phyloP scores from a whole-genome alignment of 2,888 invertebrate genomes.

The Stenotaenia linearis region DNA sequence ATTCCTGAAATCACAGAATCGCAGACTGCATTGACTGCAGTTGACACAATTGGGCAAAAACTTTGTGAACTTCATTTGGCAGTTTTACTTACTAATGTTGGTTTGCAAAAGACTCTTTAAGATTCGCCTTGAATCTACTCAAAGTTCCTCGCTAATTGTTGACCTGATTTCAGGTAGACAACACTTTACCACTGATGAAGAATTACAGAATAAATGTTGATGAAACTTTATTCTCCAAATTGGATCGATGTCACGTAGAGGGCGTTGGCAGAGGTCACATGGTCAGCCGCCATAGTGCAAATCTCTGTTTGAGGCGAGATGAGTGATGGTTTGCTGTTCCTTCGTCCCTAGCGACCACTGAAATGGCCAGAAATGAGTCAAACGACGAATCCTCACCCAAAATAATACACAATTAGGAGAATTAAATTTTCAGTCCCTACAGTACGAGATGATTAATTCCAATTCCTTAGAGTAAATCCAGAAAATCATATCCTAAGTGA shows the following conservation, averaged over 20 bases:
- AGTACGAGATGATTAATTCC: not conserved
- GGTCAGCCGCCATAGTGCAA: slow-evolving; percentile 12
- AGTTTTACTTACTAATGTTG: too few species aligned
- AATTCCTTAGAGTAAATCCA: not conserved
- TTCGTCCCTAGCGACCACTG: not conserved
- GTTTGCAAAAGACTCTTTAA: too few species aligned
- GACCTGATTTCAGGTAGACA: not conserved
- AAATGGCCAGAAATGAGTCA: not conserved
- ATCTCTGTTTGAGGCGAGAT: not conserved
- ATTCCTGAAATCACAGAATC: too few species aligned
- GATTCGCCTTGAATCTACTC: too few species aligned
- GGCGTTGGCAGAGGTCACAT: slow-evolving; percentile 2
- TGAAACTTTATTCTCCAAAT: not conserved
- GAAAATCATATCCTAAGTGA: not conserved
- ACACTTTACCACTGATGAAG: not conserved
- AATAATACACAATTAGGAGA: slow-evolving; percentile 2
- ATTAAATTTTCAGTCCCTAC: not conserved
- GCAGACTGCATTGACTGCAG: too few species aligned
- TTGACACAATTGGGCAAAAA: too few species aligned
- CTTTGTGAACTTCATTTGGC: too few species aligned
- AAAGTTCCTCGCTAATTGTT: too few species aligned
- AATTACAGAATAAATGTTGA: not conserved
- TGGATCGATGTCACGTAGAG: not conserved
- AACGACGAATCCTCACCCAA: not conserved
- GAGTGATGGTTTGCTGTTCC: slow-evolving; percentile 6